Evolutionary conservation across 1,140 invertebrate genomes (phyloP).

Genomic region (Drosophila gunungcola): DNA sequence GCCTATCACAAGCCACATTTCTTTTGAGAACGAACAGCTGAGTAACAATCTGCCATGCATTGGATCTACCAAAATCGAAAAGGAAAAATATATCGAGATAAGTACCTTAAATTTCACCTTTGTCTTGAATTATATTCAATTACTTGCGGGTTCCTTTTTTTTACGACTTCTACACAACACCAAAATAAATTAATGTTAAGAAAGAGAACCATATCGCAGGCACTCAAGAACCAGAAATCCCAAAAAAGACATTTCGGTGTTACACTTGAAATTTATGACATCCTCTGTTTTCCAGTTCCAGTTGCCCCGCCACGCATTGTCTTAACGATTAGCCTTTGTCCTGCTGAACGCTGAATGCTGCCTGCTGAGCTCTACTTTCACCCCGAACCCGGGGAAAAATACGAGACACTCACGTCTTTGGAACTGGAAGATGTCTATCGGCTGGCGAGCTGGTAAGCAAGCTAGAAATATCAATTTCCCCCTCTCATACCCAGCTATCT

Average conservation of each 20-base stretch:
- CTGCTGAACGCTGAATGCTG: constrained; percentile 20
- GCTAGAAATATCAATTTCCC: constrained; percentile 59
- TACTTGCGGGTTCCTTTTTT: constrained; percentile 67
- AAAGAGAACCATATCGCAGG: constrained; percentile 38
- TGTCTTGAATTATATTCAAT: constrained; percentile 75
- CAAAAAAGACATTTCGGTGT: constrained; percentile 64
- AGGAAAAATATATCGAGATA: constrained; percentile 30
- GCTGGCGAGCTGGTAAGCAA: constrained; percentile 20
- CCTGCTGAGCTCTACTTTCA: constrained; percentile 70
- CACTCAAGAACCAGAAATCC: constrained; percentile 35
- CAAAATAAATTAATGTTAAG: constrained; percentile 43
- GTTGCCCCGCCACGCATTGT: constrained; percentile 54
- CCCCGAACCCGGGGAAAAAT: constrained; percentile 11
- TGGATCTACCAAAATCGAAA: constrained; percentile 11
- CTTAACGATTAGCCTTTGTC: constrained; percentile 73
- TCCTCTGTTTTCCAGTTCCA: constrained; percentile 56
- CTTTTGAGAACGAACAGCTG: constrained; percentile 7
- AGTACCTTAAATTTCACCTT: constrained; percentile 48
- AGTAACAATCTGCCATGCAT: constrained; percentile 10
- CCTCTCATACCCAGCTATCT: constrained; percentile 20
- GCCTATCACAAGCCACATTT: neutral
- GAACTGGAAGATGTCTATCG: constrained; percentile 47
- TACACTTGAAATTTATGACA: constrained; percentile 82
- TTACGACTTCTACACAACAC: constrained; percentile 54
- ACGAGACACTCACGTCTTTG: constrained; percentile 37